Base-by-base conservation (phyloP, 1,140 invertebrate genomes). In the Carposina sasakii region DNA sequence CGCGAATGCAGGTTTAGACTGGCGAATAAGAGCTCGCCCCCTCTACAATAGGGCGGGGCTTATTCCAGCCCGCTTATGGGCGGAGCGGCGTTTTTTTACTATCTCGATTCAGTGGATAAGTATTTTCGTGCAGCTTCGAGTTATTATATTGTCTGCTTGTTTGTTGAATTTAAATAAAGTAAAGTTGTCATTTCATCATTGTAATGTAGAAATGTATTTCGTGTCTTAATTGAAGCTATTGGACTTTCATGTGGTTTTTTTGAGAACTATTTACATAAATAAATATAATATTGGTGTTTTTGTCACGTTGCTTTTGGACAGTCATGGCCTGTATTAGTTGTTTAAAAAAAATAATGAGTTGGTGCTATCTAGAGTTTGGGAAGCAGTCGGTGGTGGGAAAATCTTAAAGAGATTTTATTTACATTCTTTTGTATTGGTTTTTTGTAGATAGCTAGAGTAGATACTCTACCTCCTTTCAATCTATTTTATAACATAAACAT, bases 61-160 rank as follows among this genome's bases (percentile, higher is more conserved):
- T 24, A 10, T 23, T 8, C 48, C 34, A 22, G 15, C 52, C 60
- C 57, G 49, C 28, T 17, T 39, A 8, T 51, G 58, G 67, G 72
- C 63, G 70, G 63, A 33, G 59, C 54, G n/a, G 3, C 17, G 34
- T 37, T 65, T 70, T 71, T 74, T 61, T 60, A 51, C 52, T 57
- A 61, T 53, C 36, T 67, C 68, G 71, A 71, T 67, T 69, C 67
- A 60, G 60, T 57, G 52, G 49, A 58, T 67, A 67, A 67, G 66
- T 76, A 58, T 59, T 63, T 73, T 66, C 49, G 45, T 48, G 48
- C 41, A 52, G 63, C 52, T 45, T 48, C 42, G 56, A 58, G 71
- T 75, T 77, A 75, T 73, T 71, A 71, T 72, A 73, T 65, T 74
- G 72, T 42, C 44, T 62, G 55, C 71, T 60, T 67, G 63, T 63